Evolutionary conservation across 1,140 invertebrate genomes (phyloP).

Genomic region (Scaptomyza hsui): DNA sequence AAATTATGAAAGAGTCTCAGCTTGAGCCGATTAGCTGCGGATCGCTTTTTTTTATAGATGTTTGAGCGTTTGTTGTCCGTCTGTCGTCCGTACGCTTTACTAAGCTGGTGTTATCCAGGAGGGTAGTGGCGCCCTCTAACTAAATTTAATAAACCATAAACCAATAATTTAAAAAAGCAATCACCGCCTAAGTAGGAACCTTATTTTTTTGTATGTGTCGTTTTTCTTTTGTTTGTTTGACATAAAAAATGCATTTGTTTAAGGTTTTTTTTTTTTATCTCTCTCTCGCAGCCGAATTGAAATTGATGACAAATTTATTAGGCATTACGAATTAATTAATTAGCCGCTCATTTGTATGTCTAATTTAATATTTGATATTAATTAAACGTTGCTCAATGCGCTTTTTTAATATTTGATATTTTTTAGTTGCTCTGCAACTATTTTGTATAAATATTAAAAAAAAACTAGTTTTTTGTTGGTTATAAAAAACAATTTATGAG

Average conservation of each 20-base stretch:
- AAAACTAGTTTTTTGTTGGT: conserved; percentile 1
- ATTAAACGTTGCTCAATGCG: conserved; percentile 49
- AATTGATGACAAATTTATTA: conserved; percentile 71
- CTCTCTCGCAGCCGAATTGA: conserved; percentile 32
- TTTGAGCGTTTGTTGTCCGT: no score
- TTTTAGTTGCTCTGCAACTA: conserved; percentile 13
- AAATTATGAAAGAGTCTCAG: conserved; percentile 31
- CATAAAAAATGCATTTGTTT: conserved; percentile 13
- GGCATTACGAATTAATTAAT: conserved; percentile 73
- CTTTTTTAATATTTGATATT: conserved; percentile 5
- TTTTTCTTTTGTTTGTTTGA: conserved; percentile 30
- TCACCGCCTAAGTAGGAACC: no score
- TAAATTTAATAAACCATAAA: no score
- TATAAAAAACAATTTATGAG: conserved; percentile 43
- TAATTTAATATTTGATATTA: conserved; percentile 64
- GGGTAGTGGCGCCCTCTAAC: no score
- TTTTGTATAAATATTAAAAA: conserved; percentile 34
- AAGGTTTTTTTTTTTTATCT: conserved; percentile 1
- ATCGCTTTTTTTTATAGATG: conserved; percentile 3
- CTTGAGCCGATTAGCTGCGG: not conserved
- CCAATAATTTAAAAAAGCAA: no score
- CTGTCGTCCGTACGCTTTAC: no score
- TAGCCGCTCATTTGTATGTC: conserved; percentile 62
- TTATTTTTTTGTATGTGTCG: no score
- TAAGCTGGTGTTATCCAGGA: conserved; percentile 7